Evolutionary conservation across 2,113 vertebrate species (phyloP), one percentile per base, ranked within the genome.

Genomic region (Rhinolophus sinicus): DNA sequence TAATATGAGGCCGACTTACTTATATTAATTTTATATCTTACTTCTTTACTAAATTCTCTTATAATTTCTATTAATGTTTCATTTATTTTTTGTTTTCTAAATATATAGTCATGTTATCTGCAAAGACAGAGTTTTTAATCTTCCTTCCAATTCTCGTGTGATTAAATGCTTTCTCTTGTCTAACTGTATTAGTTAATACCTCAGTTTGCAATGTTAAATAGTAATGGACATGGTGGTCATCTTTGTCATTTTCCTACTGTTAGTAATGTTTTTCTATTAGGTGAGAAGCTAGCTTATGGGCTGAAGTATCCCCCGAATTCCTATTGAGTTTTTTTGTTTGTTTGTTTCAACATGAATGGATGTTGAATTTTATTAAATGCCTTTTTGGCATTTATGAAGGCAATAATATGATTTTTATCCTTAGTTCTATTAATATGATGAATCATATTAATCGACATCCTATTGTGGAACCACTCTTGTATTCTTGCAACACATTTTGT

Each of bases 51-150:
- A 90, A 69, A 62, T 44, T 90, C 0, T 76, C 18, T 94, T 67
- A 78, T 54, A 88, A 69, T 56, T 86, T 84, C 8, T 72, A 83
- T 44, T 88, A 84, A 83, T 70, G 91, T 92, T 86, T 62, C n/a
- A 44, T 70, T 56, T 38, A 62, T 3, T 75, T 47, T 60, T 81
- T 77, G 3, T 30, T 77, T 91, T 65, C 62, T 69, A 88, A 69
- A 47, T 44, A 44, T 52, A 72, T 82, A 91, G 21, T 83, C 21
- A 64, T 38, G 50, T 28, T 35, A 21, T 35, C n/a, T 76, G 38
- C 60, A 96, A 65, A 95, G 62, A 85, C 33, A 85, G 47, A 90
- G 21, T 35, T 60, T 80, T 75, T 54, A 5, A 9, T n/a, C 18
- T 85, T 70, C 62, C 7, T 96, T 90, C 44, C 5, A 85, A 40